Conservation (phyloP, 2,888 invertebrate genomes). For the Muscina levida region DNA sequence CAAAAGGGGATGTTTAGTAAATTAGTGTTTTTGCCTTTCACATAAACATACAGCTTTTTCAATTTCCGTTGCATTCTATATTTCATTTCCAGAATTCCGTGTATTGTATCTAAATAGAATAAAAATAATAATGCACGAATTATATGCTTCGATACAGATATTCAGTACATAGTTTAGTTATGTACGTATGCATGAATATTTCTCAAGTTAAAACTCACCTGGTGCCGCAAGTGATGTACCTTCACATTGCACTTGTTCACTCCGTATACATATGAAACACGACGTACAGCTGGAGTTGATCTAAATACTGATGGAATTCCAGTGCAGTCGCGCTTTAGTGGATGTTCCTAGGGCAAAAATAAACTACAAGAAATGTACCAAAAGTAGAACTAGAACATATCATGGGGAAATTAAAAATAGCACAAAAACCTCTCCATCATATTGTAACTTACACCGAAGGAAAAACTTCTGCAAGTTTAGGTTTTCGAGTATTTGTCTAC, state of each 20-base stretch:
- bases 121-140: conserved; percentile 32
- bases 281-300: conserved; percentile 9
- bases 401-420: conserved; percentile 27
- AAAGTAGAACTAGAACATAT: conserved; percentile 1
- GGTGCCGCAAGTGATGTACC: conserved; percentile 19
- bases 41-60: conserved; percentile 18
- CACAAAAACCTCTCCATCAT: neutral
- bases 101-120: conserved; percentile 15
- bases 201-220: conserved; percentile 8
- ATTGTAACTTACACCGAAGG: too few relatives aligned
- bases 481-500: too few relatives aligned
- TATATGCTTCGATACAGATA: conserved; percentile 9
- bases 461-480: too few relatives aligned
- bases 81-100: conserved; percentile 39
- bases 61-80: conserved; percentile 45
- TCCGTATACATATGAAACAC: conserved; percentile 3
- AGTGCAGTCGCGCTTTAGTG: conserved; percentile 20
- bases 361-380: conserved; percentile 1
- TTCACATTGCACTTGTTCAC: conserved; percentile 1
- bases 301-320: conserved; percentile 39
- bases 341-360: conserved; percentile 10
- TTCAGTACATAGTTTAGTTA: too few relatives aligned
- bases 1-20: neutral
- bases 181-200: neutral
- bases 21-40: neutral